Evolutionary conservation across 1,140 invertebrate species (phyloP), one percentile per base, ranked within the genome.

Genomic region (Drosophila asahinai): DNA sequence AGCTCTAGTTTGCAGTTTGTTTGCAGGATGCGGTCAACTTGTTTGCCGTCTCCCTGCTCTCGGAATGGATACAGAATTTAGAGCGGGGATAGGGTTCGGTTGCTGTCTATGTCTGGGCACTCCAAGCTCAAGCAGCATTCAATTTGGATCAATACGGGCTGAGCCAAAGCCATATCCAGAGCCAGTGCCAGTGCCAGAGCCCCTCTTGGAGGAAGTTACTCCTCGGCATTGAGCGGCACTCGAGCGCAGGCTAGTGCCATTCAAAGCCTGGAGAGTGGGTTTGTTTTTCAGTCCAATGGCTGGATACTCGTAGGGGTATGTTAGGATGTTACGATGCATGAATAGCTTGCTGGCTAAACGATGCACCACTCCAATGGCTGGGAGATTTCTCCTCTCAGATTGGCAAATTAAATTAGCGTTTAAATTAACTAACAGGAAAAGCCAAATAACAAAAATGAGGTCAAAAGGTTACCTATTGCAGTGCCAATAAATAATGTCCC

Each of bases 1-100:
- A 15, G 22, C 3, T n/a, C 42, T 45, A 59, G 42, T 43, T 38
- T 59, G 68, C 77, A 83, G 72, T 77, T 74, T 89, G 84, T 83
- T 89, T 89, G 86, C 74, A 72, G 86, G 61, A 86, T 89, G 86
- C 75, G 86, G 83, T 87, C 81, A 84, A 55, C 63, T 70, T 87
- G 77, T 87, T 89, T 87, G 83, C 84, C 52, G 51, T 80, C 52
- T 61, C 40, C 33, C 33, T 42, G 70, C 52, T 43, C 67, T 27
- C 11, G 43, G 52, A 7, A 36, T 42, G 67, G 70, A 72, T 72
- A 36, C 67, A 40, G 45, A 27, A 71, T 63, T 68, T 8, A 27
- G 64, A 54, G 47, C 63, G 22, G 51, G 49, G 49, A 47, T 66
- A 59, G 11, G 22, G 42, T 30, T 27, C n/a, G 48, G 38, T 17